Evolutionary conservation across 2,113 vertebrate genomes (phyloP).

Genomic region (Indri indri): DNA sequence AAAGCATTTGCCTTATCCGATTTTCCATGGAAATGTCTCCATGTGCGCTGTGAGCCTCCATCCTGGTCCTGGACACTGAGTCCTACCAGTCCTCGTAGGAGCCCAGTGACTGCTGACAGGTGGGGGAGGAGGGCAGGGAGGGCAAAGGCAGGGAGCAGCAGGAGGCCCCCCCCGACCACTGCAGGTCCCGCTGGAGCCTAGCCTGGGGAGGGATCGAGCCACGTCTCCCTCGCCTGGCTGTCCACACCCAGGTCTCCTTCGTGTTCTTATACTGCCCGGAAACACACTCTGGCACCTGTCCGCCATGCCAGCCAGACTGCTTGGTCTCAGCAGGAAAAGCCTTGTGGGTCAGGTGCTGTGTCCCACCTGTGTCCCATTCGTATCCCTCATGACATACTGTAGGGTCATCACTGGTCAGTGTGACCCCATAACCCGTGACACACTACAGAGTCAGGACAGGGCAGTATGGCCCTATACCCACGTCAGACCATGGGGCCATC

Average conservation of each 20-base stretch:
- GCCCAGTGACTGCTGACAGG: too few relatives aligned
- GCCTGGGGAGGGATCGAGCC: not conserved
- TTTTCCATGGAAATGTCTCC: not conserved
- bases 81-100: too few relatives aligned
- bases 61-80: rapidly evolving
- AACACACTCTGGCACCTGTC: not conserved
- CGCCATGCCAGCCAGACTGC: rapidly evolving
- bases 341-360: not conserved
- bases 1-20: rapidly evolving
- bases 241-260: too few relatives aligned
- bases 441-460: not conserved
- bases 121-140: not conserved
- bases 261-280: rapidly evolving
- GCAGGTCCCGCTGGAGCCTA: not conserved
- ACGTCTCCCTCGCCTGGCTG: rapidly evolving
- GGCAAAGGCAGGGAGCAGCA: not conserved
- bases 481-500: too few relatives aligned
- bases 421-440: not conserved
- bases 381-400: too few relatives aligned
- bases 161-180: not conserved
- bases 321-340: not conserved
- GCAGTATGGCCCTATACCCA: too few relatives aligned
- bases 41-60: rapidly evolving
- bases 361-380: too few relatives aligned
- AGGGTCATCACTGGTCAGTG: too few relatives aligned